These are phyloP conservation scores for Distichodus sexfasciatus DNA, from an alignment of 2,797 vertebrate species.

Conservation along the genomic window DNA sequence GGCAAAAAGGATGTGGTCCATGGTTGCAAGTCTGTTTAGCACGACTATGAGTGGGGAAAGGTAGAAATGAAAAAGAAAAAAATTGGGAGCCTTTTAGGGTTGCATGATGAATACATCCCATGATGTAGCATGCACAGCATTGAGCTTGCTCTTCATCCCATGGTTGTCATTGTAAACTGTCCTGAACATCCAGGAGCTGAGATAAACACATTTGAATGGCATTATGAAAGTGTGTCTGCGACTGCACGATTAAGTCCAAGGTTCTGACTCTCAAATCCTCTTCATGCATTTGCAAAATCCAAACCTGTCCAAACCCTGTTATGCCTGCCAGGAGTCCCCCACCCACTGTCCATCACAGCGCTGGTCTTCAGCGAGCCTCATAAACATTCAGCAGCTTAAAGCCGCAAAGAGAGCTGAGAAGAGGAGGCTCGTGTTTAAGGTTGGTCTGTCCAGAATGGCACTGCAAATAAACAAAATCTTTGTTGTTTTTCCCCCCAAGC, in stretches of 20 bases:
- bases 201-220: constrained; percentile 29
- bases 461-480: constrained; percentile 1
- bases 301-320: constrained; percentile 30
- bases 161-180: constrained; percentile 8
- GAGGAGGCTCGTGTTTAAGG: not conserved
- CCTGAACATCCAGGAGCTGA: constrained; percentile 8
- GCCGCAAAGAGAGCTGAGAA: not conserved
- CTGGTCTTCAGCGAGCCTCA: not conserved
- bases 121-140: not conserved
- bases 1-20: no score
- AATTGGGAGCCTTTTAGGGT: not conserved
- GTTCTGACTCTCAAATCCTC: constrained; percentile 33
- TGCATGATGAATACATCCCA: not conserved
- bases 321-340: constrained; percentile 12
- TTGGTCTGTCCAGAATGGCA: not conserved
- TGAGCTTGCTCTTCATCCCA: not conserved
- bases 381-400: constrained; percentile 1
- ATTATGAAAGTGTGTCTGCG: constrained; percentile 28
- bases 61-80: not conserved
- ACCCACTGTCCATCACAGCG: constrained; percentile 25
- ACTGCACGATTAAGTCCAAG: constrained; percentile 11
- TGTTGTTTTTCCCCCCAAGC: not conserved
- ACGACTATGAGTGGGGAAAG: not conserved
- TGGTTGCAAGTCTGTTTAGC: not conserved
- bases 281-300: constrained; percentile 30